Base-by-base conservation (phyloP, 2,888 invertebrate species). In the Gerosis bhagava region DNA sequence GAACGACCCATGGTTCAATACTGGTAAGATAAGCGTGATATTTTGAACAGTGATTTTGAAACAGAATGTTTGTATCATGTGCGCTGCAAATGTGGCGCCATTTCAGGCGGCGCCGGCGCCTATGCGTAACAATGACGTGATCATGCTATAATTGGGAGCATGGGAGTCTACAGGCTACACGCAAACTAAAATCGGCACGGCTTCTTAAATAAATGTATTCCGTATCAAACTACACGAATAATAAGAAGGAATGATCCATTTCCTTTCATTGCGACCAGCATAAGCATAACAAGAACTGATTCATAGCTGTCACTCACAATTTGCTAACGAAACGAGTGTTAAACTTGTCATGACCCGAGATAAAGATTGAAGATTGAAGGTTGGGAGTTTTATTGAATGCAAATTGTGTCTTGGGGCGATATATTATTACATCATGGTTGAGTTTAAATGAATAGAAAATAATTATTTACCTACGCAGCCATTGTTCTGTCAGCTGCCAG, bases 301-400 rank as follows among this genome's bases (percentile, higher is more conserved):
- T 79, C 72, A 72, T 68, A 67, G 67, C 70, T 73, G 82, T 76
- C 80, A 73, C 72, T 76, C 76, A 70, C 76, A 82, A 83, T 84
- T 82, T 82, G 79, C 77, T 79, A 82, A 79, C 78, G 73, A 78
- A 82, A 79, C 78, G 73, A 78, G 75, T 80, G 77, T 72, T 73
- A 73, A 75, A 74, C 76, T 73, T 73, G 76, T 74, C 76, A 70
- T 72, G 67, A 72, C 62, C 60, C 56, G n/a, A n/a, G n/a, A n/a
- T 58, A 60, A 62, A 58, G 82, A 83, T 83, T 83, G 73, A n/a
- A 75, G 76, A 83, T 83, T 81, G 67, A 51, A 70, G 70, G 66
- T 69, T 59, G 59, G 65, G 56, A 63, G 61, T 70, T 69, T 73
- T 78, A 83, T 81, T 81, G 75, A 81, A 83, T 81, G 77, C 74